Conservation (phyloP, 2,797 vertebrate species). For the Anguilla anguilla region DNA sequence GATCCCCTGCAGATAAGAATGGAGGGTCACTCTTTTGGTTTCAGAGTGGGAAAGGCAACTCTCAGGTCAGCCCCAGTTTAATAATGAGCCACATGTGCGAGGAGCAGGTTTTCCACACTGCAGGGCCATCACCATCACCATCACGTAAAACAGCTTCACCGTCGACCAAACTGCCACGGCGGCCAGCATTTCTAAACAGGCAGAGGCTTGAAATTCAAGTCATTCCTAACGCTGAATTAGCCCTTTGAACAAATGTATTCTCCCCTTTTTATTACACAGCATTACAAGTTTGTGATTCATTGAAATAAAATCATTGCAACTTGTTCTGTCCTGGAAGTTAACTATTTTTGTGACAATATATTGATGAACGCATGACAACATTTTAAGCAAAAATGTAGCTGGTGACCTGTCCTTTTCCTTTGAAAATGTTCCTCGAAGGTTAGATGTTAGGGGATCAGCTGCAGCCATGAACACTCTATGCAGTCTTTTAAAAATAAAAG, state of each 20-base stretch:
- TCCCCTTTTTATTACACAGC: background rate
- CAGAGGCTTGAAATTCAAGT: background rate
- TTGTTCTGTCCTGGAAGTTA: background rate
- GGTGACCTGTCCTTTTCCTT: background rate
- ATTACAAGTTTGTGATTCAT: background rate
- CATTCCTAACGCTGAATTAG: background rate
- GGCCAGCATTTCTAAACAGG: background rate
- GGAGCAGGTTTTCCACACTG: background rate
- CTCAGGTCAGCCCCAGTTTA: background rate
- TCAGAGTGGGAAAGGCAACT: conserved; percentile 17
- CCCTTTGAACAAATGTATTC: background rate
- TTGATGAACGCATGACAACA: background rate
- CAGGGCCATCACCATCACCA: background rate
- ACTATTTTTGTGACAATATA: background rate
- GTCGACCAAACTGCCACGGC: background rate
- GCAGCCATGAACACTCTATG: no score
- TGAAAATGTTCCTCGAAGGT: background rate
- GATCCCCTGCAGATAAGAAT: background rate
- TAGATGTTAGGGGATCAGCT: no score
- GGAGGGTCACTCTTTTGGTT: background rate
- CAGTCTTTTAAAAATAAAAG: no score
- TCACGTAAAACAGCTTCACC: background rate
- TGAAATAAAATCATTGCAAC: background rate
- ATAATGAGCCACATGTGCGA: background rate
- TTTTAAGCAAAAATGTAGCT: background rate